Evolutionary conservation across 2,113 vertebrate species (phyloP).

Genomic region (Corapipo altera): DNA sequence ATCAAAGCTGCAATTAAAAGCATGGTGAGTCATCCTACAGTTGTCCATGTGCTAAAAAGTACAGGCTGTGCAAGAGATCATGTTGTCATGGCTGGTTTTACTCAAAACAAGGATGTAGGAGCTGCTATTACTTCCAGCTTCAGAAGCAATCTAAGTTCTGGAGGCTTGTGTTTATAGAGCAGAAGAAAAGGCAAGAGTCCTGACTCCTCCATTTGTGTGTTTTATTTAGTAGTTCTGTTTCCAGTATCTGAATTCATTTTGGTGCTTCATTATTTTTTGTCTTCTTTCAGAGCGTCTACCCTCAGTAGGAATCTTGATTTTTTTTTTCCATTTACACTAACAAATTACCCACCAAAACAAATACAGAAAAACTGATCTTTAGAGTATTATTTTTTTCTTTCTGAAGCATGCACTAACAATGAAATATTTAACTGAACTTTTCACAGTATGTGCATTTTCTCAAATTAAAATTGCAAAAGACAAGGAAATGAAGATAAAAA

Average conservation of each 20-base stretch:
- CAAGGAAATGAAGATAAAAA: slow-evolving; percentile 45
- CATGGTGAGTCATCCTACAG: slow-evolving; percentile 28
- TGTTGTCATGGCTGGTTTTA: slow-evolving; percentile 23
- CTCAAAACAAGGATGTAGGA: not conserved
- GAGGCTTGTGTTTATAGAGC: not conserved
- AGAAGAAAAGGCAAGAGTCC: slow-evolving; percentile 9
- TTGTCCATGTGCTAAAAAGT: not conserved
- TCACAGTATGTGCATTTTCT: slow-evolving; percentile 3
- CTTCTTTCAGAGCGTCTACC: not conserved
- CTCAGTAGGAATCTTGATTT: not conserved
- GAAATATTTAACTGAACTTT: slow-evolving; percentile 42
- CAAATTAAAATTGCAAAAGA: slow-evolving; percentile 52
- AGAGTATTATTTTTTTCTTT: not conserved
- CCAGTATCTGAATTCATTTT: not conserved
- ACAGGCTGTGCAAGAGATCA: not conserved
- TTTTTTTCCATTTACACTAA: not conserved
- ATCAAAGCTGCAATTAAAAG: slow-evolving; percentile 51
- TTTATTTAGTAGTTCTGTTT: slow-evolving; percentile 19
- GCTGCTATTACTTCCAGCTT: slow-evolving; percentile 13
- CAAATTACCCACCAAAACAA: not conserved
- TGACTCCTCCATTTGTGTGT: not conserved
- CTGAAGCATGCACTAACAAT: not conserved
- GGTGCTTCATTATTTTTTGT: not conserved
- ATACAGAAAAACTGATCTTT: not conserved
- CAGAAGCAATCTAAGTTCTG: not conserved